Conservation (phyloP, 1,140 invertebrate species). For the Diorhabda sublineata region DNA sequence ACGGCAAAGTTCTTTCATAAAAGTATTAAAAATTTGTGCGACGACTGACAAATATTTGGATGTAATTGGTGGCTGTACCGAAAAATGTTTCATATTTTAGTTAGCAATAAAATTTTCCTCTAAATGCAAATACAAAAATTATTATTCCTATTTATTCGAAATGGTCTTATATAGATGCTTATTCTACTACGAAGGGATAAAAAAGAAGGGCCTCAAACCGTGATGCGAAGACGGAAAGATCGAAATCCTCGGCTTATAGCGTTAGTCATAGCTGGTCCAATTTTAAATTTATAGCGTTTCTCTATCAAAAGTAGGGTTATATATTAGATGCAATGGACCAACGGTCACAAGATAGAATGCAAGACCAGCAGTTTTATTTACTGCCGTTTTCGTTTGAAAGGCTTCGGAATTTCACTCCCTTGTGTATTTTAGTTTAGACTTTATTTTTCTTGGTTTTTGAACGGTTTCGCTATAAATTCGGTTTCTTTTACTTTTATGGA, state of each 20-base stretch:
- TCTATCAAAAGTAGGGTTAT: constrained; percentile 36
- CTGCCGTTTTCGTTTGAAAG: not conserved
- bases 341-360: constrained; percentile 29
- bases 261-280: constrained; percentile 28
- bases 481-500: too few relatives aligned
- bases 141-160: not conserved
- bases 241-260: constrained; percentile 35
- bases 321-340: constrained; percentile 39
- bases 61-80: too few relatives aligned
- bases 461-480: too few relatives aligned
- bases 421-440: too few relatives aligned
- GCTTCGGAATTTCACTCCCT: too few relatives aligned
- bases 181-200: constrained; percentile 4
- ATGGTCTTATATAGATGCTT: not conserved
- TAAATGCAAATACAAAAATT: too few relatives aligned
- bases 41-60: too few relatives aligned
- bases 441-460: too few relatives aligned
- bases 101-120: too few relatives aligned
- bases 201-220: not conserved
- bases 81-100: too few relatives aligned
- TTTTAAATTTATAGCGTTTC: constrained; percentile 41
- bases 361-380: constrained; percentile 20
- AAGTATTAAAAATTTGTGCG: too few relatives aligned
- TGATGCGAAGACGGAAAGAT: constrained; percentile 30
- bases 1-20: too few relatives aligned